Evolutionary conservation across 2,888 invertebrate genomes (phyloP).

Genomic region (Nomada ruficornis): DNA sequence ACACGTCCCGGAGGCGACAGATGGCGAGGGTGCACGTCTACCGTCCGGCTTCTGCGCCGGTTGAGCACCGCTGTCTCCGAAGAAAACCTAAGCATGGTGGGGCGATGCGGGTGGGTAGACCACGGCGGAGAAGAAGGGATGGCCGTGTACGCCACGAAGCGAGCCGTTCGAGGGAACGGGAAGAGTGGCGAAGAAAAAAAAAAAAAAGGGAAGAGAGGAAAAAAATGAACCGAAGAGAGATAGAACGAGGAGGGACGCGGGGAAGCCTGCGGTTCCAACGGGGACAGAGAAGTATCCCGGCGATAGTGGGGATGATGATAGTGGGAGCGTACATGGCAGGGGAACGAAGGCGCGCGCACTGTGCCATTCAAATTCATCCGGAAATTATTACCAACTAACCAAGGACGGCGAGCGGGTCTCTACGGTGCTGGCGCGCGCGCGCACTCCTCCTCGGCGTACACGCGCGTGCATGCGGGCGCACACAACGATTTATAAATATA

Average conservation of each 20-base stretch:
- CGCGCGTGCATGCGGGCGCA: conserved; percentile 12
- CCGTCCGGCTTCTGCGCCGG: conserved; percentile 55
- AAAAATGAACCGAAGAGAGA: conserved; percentile 32
- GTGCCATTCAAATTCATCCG: conserved; percentile 80
- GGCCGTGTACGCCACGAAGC: conserved; percentile 32
- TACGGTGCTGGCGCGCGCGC: conserved; percentile 32
- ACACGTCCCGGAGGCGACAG: conserved; percentile 70
- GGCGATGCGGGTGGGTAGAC: conserved; percentile 55
- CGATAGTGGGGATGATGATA: neutral
- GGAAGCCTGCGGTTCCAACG: neutral
- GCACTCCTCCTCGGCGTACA: conserved; percentile 12
- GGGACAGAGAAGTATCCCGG: neutral
- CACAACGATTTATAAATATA: conserved; percentile 40
- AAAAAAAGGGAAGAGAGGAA: conserved; percentile 42
- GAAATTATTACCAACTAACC: conserved; percentile 77
- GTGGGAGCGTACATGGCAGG: neutral
- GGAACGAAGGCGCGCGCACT: conserved; percentile 59
- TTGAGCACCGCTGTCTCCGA: conserved; percentile 69
- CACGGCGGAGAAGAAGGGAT: conserved; percentile 21
- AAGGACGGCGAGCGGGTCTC: conserved; percentile 74
- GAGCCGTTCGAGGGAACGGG: conserved; percentile 48
- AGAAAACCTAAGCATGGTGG: conserved; percentile 42
- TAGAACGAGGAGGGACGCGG: conserved; percentile 16
- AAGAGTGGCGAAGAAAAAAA: conserved; percentile 41
- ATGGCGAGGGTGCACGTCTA: conserved; percentile 55